These are phyloP conservation scores for Rhinolophus ferrumequinum DNA, from an alignment of 2,113 vertebrate species.

Conservation along the genomic window DNA sequence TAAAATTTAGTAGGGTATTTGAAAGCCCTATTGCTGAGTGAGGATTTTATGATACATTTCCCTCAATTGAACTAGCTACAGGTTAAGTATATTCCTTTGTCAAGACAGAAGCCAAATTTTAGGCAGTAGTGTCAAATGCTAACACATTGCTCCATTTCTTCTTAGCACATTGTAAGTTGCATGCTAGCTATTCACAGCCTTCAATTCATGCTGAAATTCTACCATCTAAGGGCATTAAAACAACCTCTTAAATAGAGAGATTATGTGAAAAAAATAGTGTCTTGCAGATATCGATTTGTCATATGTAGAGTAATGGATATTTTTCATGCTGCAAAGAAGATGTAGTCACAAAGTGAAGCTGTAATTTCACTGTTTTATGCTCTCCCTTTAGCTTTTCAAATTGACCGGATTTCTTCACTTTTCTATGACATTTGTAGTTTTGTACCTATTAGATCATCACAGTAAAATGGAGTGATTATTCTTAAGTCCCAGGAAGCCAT, in stretches of 20 bases:
- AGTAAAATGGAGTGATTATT: constrained; percentile 5
- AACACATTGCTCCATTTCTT: background rate
- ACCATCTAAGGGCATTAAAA: constrained; percentile 16
- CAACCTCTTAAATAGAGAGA: background rate
- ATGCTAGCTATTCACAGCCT: background rate
- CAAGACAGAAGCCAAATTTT: background rate
- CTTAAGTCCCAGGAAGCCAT: background rate
- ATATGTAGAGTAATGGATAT: background rate
- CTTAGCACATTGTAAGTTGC: background rate
- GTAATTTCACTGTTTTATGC: background rate
- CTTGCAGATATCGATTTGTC: background rate
- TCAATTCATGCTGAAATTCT: background rate
- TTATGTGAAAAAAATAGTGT: background rate
- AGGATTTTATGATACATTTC: constrained; percentile 10
- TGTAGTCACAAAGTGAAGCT: background rate
- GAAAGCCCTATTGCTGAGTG: background rate
- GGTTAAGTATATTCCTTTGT: background rate
- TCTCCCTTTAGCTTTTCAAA: constrained; percentile 9
- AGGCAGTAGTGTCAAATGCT: background rate
- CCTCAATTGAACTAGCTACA: background rate
- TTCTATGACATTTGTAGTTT: background rate
- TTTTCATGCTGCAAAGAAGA: background rate
- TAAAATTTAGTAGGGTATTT: constrained; percentile 42
- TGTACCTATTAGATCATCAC: background rate
- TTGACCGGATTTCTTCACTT: background rate